These are phyloP conservation scores for Hylaeus anthracinus DNA, from an alignment of 1,140 invertebrate species.

Conservation along the genomic window DNA sequence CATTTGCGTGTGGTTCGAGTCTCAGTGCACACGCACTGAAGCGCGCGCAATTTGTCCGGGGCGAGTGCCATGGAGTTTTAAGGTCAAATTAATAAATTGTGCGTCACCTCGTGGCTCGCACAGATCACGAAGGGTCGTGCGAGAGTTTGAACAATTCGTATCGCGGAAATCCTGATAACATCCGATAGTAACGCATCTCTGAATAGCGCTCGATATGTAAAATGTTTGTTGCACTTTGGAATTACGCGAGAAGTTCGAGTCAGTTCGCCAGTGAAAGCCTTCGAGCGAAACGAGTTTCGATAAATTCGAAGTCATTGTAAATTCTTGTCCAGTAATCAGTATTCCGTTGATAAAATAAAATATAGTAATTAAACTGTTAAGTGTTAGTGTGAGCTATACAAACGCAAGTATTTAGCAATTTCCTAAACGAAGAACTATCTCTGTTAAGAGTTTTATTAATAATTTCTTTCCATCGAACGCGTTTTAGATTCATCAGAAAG, in stretches of 20 bases:
- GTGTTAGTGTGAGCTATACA: too few relatives aligned
- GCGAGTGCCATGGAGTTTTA: slow-evolving; percentile 60
- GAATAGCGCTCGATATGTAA: neutral
- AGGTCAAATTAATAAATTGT: slow-evolving; percentile 72
- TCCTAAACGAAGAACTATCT: too few relatives aligned
- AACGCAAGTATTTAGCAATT: too few relatives aligned
- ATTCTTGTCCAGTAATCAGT: too few relatives aligned
- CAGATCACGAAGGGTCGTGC: slow-evolving; percentile 38
- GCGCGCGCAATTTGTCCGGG: slow-evolving; percentile 12
- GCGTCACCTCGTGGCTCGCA: slow-evolving; percentile 42
- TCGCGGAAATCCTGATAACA: slow-evolving; percentile 52
- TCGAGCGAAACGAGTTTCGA: too few relatives aligned
- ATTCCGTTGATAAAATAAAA: too few relatives aligned
- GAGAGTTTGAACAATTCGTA: slow-evolving; percentile 37
- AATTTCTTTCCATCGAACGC: too few relatives aligned
- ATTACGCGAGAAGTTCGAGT: neutral
- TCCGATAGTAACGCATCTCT: neutral
- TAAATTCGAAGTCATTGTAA: too few relatives aligned
- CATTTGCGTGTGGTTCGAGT: neutral
- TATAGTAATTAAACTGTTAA: too few relatives aligned
- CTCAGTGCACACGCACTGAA: slow-evolving; percentile 4
- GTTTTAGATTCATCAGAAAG: too few relatives aligned
- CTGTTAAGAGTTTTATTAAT: too few relatives aligned
- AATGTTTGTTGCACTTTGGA: neutral
- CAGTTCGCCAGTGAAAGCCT: neutral